phyloP scores from a whole-genome alignment of 2,797 vertebrate species.

The Phalloptychus januarius region DNA sequence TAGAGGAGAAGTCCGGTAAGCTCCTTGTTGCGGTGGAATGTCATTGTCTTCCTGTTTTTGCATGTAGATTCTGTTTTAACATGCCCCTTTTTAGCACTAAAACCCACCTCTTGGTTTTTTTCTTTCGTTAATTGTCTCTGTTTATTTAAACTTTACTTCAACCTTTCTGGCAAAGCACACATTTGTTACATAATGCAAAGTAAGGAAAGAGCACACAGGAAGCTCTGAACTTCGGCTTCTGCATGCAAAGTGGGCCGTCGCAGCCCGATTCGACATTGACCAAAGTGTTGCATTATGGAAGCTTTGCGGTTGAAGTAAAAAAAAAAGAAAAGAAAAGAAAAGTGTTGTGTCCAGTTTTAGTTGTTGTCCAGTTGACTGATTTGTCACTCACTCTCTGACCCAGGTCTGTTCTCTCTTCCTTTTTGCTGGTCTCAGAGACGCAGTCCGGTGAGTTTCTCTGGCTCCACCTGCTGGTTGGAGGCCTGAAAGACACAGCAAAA shows the following conservation, averaged over 20 bases:
- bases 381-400: slow-evolving; percentile 92
- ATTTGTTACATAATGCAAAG: slow-evolving; percentile 54
- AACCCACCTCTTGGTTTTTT: not conserved
- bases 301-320: slow-evolving; percentile 70
- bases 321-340: too few species aligned
- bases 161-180: slow-evolving; percentile 50
- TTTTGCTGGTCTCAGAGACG: slow-evolving; percentile 97
- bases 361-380: slow-evolving; percentile 83
- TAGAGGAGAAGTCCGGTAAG: slow-evolving; percentile 99
- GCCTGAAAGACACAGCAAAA: slow-evolving; percentile 33
- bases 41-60: slow-evolving; percentile 18
- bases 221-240: slow-evolving; percentile 16
- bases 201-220: slow-evolving; percentile 49
- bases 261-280: slow-evolving; percentile 33
- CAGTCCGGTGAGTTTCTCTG: slow-evolving; percentile 91
- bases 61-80: slow-evolving; percentile 32
- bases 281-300: slow-evolving; percentile 44
- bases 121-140: slow-evolving; percentile 12
- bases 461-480: slow-evolving; percentile 58
- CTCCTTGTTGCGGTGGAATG: slow-evolving; percentile 44
- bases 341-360: slow-evolving; percentile 54
- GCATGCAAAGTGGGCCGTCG: not conserved
- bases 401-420: slow-evolving; percentile 96
- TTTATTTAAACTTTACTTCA: slow-evolving; percentile 62
- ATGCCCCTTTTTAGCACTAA: slow-evolving; percentile 1